These are phyloP conservation scores for Vulpes lagopus DNA, from an alignment of 2,113 vertebrate genomes.

Conservation along the genomic window DNA sequence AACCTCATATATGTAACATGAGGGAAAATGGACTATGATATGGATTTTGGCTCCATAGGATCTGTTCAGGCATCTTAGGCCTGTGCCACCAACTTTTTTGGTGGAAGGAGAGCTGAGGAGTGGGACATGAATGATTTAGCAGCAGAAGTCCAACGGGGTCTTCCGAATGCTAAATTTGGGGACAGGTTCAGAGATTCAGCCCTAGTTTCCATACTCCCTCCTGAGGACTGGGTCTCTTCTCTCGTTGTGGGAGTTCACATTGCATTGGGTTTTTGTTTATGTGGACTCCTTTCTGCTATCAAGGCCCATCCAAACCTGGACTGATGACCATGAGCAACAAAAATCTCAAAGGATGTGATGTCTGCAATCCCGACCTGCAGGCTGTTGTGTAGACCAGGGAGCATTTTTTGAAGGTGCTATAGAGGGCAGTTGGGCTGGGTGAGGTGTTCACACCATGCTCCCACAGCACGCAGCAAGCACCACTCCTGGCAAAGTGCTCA, in stretches of 20 bases:
- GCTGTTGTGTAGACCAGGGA: fast-evolving
- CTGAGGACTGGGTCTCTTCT: not conserved
- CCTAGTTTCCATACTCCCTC: not conserved
- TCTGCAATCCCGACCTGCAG: not conserved
- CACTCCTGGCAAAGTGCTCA: fast-evolving
- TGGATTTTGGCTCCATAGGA: not conserved
- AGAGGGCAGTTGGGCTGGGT: not conserved
- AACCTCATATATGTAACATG: not conserved
- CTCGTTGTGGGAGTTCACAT: fast-evolving
- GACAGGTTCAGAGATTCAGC: not conserved
- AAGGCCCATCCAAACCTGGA: not conserved
- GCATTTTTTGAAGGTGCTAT: no score
- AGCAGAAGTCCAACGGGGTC: not conserved
- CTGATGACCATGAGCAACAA: fast-evolving
- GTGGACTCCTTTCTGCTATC: not conserved
- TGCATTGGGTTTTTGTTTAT: not conserved
- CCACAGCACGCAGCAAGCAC: fast-evolving
- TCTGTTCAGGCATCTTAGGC: not conserved
- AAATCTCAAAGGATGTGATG: fast-evolving
- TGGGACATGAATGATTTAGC: not conserved
- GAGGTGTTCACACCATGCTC: not conserved
- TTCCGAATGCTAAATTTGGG: not conserved
- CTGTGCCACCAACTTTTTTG: not conserved
- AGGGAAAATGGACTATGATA: not conserved
- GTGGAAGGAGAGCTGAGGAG: not conserved